Evolutionary conservation across 2,113 vertebrate genomes (phyloP), one percentile per base, ranked within the genome.

Genomic region (Petaurus breviceps): DNA sequence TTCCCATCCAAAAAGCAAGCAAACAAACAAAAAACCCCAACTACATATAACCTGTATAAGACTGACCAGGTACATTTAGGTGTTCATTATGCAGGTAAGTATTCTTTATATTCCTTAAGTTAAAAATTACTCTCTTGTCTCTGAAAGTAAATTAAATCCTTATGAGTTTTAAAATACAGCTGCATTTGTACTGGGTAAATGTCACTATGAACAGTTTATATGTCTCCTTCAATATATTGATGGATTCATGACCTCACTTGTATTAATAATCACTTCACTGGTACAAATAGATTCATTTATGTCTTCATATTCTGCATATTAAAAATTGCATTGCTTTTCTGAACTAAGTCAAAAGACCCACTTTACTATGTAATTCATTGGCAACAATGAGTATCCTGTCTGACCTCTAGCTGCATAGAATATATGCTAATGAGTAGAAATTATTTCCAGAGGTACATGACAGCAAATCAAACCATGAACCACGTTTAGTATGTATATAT

Each of bases 111-210:
- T 90, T 8, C 37, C 3, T 47, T 96, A 37, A 26, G 24, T 47
- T 95, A 95, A 51, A 84, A 93, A 90, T 90, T 94, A 92, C 47
- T 93, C 25, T 93, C n/a, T 96, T 91, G 28, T 77, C 51, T 90
- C 89, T 55, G 90, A 57, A 77, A 96, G 91, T 84, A 89, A 55
- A 28, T 51, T 47, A 94, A 49, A 43, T 43, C 68, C n/a, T 91
- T 89, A 10, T 91, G 46, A 84, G 51, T 47, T 91, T 91, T 94
- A 14, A 92, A 84, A 84, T 53, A 54, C 11, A 68, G 57, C 57
- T 37, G 31, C 12, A 22, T 95, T 54, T 90, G 93, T 90, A 51
- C 90, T 54, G 68, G 46, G 24, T 61, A 93, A 92, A 90, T 92
- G 23, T 90, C 46, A 84, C 5, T 54, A 55, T 68, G 31, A 11